Evolutionary conservation across 2,888 invertebrate genomes (phyloP).

Genomic region (Plagodis dolabraria): DNA sequence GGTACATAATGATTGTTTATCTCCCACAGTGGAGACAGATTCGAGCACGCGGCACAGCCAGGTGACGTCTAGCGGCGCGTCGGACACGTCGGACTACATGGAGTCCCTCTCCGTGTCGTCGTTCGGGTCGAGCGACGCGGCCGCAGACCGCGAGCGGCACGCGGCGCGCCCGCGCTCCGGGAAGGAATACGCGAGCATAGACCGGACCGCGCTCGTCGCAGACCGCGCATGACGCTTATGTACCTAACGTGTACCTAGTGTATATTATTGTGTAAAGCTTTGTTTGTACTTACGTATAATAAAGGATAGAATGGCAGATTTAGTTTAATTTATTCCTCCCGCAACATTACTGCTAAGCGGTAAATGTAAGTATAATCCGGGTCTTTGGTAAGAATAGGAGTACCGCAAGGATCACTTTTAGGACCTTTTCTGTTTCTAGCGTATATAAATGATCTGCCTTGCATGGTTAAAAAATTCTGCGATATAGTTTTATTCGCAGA

Average conservation of each 20-base stretch:
- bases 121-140: slow-evolving; percentile 87
- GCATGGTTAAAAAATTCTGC: no score
- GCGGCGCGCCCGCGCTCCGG: slow-evolving; percentile 74
- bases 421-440: no score
- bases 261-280: slow-evolving; percentile 36
- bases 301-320: slow-evolving; percentile 33
- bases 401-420: no score
- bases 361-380: no score
- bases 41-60: slow-evolving; percentile 82
- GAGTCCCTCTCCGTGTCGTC: slow-evolving; percentile 90
- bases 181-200: slow-evolving; percentile 75
- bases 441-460: no score
- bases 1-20: slow-evolving; percentile 4
- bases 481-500: no score
- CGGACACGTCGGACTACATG: slow-evolving; percentile 90
- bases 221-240: slow-evolving; percentile 14
- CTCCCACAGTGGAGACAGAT: slow-evolving; percentile 71
- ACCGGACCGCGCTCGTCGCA: slow-evolving; percentile 61
- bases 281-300: slow-evolving; percentile 42
- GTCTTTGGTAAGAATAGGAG: no score
- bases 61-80: slow-evolving; percentile 87
- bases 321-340: slow-evolving; percentile 21
- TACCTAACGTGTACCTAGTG: slow-evolving; percentile 21
- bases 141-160: slow-evolving; percentile 82
- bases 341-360: not conserved